Conservation (phyloP, 2,113 vertebrate genomes). For the Tor tambroides region DNA sequence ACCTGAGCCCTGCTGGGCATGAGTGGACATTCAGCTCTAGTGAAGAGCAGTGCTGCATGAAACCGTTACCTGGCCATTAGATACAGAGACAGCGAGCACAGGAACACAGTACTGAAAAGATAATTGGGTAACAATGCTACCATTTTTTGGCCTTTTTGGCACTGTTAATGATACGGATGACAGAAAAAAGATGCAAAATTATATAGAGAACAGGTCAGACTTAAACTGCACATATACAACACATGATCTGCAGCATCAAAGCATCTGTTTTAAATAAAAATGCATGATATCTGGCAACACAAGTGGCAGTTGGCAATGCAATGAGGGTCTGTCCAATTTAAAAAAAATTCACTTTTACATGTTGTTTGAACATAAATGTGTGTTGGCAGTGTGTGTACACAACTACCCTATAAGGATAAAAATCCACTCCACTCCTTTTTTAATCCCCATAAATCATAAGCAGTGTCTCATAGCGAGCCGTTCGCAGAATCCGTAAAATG, state of each 20-base stretch:
- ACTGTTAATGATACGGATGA: neutral
- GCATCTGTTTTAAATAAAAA: neutral
- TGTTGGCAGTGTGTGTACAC: no score
- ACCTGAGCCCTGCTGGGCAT: slow-evolving; percentile 42
- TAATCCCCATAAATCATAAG: no score
- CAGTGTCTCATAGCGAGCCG: no score
- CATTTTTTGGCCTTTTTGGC: slow-evolving; percentile 18
- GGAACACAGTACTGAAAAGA: neutral
- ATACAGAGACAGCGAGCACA: neutral
- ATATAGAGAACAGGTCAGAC: neutral
- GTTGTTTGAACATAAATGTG: no score
- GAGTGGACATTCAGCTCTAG: slow-evolving; percentile 47
- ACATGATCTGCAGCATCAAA: neutral
- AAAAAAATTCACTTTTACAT: neutral
- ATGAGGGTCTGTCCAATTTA: neutral
- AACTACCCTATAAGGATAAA: no score
- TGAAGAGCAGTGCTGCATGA: slow-evolving; percentile 5
- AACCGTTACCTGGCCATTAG: slow-evolving; percentile 28
- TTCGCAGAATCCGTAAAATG: no score
- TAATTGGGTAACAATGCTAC: neutral
- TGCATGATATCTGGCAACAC: neutral
- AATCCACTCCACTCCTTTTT: no score
- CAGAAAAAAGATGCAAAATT: neutral
- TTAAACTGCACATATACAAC: neutral
- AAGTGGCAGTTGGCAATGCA: neutral